Base-by-base conservation (phyloP, 1,140 invertebrate genomes). In the Macrostomum lignano region DNA sequence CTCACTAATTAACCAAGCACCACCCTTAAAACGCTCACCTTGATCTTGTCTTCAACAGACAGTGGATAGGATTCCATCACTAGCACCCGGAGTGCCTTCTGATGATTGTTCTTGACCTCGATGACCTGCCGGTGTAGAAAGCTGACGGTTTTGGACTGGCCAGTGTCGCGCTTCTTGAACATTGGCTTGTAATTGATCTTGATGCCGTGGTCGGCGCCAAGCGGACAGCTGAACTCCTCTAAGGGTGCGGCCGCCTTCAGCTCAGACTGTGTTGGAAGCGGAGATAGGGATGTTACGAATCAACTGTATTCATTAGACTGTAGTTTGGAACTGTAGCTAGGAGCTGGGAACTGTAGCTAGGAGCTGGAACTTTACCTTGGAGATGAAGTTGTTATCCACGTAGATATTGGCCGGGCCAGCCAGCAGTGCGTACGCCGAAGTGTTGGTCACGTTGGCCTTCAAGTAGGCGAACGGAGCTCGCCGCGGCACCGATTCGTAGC, bases 371-470 rank as follows among this genome's bases (percentile, higher is more conserved):
- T n/a, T 35, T 32, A 57, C 58, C 44, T 55, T 61, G 2, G 47
- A 47, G 3, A 61, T 46, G 40, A 62, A 61, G 36, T 42, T 52
- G 37, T 55, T 55, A 37, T 60, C 49, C 13, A 60, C 38, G 39
- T 57, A 60, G 24, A 60, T 49, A 36, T 44, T 52, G 6, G 54
- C 51, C 11, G 42, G 38, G 34, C 59, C 57, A 20, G 44, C 22
- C 15, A 60, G 39, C 7, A 60, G 39, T 4, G 51, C 43, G 36
- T 46, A 58, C 15, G 38, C 37, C 5, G 51, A 52, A 11, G 35
- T 43, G 38, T 60, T 60, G 33, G 40, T 41, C 7, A 52, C 45
- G 21, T 46, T 45, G 17, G 58, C 55, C 19, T 45, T 44, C 28
- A 60, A 40, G 44, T 46, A 60, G 24, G 57, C 57, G 29, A 48